Evolutionary conservation across 1,140 invertebrate genomes (phyloP), one percentile per base, ranked within the genome.

Genomic region (Aradophagus sp.): DNA sequence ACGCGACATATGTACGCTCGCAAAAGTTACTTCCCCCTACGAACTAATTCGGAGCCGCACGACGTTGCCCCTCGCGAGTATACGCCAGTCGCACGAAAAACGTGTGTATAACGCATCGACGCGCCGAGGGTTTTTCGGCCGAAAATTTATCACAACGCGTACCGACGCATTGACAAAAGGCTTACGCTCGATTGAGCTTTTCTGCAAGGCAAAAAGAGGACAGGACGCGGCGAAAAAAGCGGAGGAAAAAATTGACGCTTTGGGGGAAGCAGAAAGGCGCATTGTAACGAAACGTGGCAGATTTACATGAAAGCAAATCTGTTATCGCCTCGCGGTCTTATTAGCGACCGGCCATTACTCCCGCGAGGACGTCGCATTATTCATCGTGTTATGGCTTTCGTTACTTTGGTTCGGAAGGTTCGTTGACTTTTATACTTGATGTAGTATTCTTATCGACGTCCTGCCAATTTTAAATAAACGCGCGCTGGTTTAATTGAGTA

Each of bases 111-210:
- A 73, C 71, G 65, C 61, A 66, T 66, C 36, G 34, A 58, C 47
- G 67, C 53, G 59, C 58, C 44, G 72, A 58, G 68, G 71, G 34
- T 67, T 68, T 76, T 76, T 75, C 59, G 42, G 52, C 63, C 67
- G n/a, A 65, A 76, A 78, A 78, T 78, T 76, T 76, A 76, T 76
- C 70, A 70, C 62, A 58, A 53, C 52, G 27, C 53, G 56, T 69
- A 68, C 47, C 50, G 67, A 56, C 53, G 62, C 44, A 74, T 74
- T 73, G 70, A 78, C 75, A 78, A 78, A 78, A 75, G 75, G 55
- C 73, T 78, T 58, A 78, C 75, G 53, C 70, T 76, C 74, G 77
- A 78, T 78, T 78, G 77, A 74, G 27, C 73, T 61, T 75, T 67
- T 70, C 61, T 32, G 45, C 45, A 34, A 58, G 53, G n/a, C n/a